Conservation (phyloP, 2,113 vertebrate genomes). For the Hirundichthys speculiger region DNA sequence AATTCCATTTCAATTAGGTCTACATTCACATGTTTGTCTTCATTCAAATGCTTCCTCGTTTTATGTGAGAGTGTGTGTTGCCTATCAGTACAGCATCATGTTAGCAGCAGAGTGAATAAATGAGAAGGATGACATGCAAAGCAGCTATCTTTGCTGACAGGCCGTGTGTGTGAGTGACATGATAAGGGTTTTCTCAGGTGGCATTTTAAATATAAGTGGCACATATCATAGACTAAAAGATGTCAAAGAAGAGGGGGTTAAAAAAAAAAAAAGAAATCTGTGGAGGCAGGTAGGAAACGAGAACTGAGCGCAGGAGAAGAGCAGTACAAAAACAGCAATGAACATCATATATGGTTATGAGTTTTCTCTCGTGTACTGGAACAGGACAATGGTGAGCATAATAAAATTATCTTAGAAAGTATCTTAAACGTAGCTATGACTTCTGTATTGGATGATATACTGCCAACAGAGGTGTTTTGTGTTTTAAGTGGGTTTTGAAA, state of each 20-base stretch:
- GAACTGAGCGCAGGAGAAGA: background rate
- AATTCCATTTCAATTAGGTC: background rate
- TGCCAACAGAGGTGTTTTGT: too few relatives aligned
- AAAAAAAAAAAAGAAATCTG: conserved; percentile 15
- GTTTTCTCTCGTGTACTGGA: too few relatives aligned
- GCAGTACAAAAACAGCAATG: background rate
- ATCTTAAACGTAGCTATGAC: too few relatives aligned
- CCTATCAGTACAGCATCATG: conserved; percentile 10
- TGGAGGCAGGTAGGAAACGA: conserved; percentile 9
- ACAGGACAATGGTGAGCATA: too few relatives aligned
- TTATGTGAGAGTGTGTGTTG: background rate
- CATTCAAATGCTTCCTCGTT: background rate
- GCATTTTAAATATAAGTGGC: conserved; percentile 45
- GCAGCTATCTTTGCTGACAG: conserved; percentile 52
- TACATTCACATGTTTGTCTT: conserved; percentile 6
- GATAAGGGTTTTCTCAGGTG: conserved; percentile 55
- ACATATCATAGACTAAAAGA: conserved; percentile 27
- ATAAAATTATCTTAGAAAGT: too few relatives aligned
- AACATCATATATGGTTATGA: background rate
- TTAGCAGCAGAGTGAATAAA: conserved; percentile 31
- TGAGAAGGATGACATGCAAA: conserved; percentile 42
- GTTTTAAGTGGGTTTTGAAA: too few relatives aligned
- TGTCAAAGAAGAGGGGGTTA: background rate
- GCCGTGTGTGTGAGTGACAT: conserved; percentile 40
- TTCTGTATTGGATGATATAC: too few relatives aligned